These are phyloP conservation scores for Lemur catta DNA, from an alignment of 2,797 vertebrate genomes.

Conservation along the genomic window DNA sequence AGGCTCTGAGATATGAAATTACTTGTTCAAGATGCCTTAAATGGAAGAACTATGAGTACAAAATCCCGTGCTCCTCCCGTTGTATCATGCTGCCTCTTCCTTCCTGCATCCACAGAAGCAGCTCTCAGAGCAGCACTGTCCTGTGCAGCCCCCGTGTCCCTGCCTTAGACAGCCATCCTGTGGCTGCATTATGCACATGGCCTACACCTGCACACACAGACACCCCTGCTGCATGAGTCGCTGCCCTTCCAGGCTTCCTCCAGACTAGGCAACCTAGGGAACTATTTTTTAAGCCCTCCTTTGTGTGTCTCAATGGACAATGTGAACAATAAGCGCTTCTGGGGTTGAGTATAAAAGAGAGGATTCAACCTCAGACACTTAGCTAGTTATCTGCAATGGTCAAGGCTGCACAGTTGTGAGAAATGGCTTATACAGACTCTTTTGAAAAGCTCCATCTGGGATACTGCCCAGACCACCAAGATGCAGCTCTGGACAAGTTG, in stretches of 20 bases:
- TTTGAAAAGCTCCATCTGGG: slow-evolving; percentile 71
- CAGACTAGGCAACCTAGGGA: neutral
- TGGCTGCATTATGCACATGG: neutral
- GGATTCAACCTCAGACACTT: slow-evolving; percentile 71
- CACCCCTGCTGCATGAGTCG: rapidly evolving
- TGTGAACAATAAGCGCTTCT: slow-evolving; percentile 45
- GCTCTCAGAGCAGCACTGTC: rapidly evolving
- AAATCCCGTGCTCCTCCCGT: neutral
- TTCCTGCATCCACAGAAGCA: neutral
- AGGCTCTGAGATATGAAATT: neutral
- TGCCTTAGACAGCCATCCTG: neutral
- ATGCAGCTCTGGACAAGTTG: neutral
- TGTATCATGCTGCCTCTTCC: neutral
- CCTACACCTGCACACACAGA: neutral
- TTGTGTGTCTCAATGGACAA: slow-evolving; percentile 63
- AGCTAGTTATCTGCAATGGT: slow-evolving; percentile 46
- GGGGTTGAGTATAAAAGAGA: slow-evolving; percentile 54
- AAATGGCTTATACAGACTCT: slow-evolving; percentile 52
- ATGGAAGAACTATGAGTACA: neutral
- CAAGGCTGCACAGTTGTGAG: neutral
- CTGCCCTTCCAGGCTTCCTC: slow-evolving; percentile 16
- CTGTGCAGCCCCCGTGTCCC: neutral
- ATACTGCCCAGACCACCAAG: neutral
- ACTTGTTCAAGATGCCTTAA: neutral
- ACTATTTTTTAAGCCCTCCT: slow-evolving; percentile 33